Conservation (phyloP, 2,797 vertebrate species). For the Kryptolebias ocellatus region DNA sequence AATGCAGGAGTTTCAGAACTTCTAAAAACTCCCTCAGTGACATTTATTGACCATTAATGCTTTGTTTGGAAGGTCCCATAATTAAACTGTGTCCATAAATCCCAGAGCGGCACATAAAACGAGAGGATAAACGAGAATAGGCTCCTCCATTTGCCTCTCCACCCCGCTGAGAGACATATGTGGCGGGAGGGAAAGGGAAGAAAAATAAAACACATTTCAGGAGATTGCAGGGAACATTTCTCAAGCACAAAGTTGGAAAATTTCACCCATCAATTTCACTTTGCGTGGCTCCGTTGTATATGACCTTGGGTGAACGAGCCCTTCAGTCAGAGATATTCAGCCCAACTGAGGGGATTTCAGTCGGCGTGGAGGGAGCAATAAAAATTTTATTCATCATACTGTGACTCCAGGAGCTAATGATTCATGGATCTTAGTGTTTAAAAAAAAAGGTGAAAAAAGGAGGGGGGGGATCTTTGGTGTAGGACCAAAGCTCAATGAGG, state of each 20-base stretch:
- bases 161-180: constrained; percentile 69
- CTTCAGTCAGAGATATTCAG: constrained; percentile 71
- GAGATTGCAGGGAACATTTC: constrained; percentile 73
- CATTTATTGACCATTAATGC: constrained; percentile 65
- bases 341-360: constrained; percentile 69
- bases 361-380: constrained; percentile 65
- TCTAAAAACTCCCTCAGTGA: constrained; percentile 58
- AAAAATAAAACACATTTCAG: constrained; percentile 66
- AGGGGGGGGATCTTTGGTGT: constrained; percentile 43
- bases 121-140: constrained; percentile 49
- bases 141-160: constrained; percentile 50
- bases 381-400: constrained; percentile 74
- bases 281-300: constrained; percentile 55
- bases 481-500: constrained; percentile 76
- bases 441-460: neutral
- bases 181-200: constrained; percentile 29
- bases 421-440: constrained; percentile 72
- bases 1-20: constrained; percentile 43
- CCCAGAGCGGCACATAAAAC: constrained; percentile 63
- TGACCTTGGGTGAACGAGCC: constrained; percentile 76
- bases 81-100: constrained; percentile 77
- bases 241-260: constrained; percentile 61
- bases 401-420: constrained; percentile 77
- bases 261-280: constrained; percentile 73
- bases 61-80: constrained; percentile 66